Evolutionary conservation across 2,797 vertebrate species (phyloP), one percentile per base, ranked within the genome.

Genomic region (Alca torda): DNA sequence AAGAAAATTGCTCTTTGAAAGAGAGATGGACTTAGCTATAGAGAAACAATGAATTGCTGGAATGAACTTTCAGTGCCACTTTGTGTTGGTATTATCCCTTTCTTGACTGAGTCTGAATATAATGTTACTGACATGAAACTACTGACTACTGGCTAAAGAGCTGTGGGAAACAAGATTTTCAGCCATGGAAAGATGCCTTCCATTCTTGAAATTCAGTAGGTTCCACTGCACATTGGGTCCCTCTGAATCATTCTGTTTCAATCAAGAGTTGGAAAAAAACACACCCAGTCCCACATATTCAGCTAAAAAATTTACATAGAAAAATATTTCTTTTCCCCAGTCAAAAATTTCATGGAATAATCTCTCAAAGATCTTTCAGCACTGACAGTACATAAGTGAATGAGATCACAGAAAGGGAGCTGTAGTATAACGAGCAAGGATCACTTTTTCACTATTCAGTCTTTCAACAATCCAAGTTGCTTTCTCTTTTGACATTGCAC

Each of bases 401-500:
- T 11, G 33, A 39, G 54, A 53, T 51, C 23, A 51, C 6, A 76
- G 63, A n/a, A 70, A 83, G n/a, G 33, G 21, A 90, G 11, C 24
- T 54, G 20, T 16, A 67, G 28, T 7, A 39, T 20, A 56, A 39
- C 3, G 43, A 87, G 24, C 9, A 81, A 67, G 57, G 54, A 60
- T 31, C 13, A 70, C 21, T 81, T 93, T 87, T 86, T 81, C 78
- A 56, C 45, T 59, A 43, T 39, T 87, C 90, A 94, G 64, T 57
- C 25, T 64, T 53, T 90, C 85, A 83, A 81, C 56, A 92, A 23
- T 54, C 80, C 8, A 20, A 93, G 59, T 51, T 73, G 53, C 68
- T 84, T 87, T 79, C 79, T 67, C 68, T 48, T 89, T 60, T 94
- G 87, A 73, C 90, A 53, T 28, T 94, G 90, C 88, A 84, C 68